Base-by-base conservation (phyloP, 1,140 invertebrate species). In the Pseudomyrmex cubaensis region DNA sequence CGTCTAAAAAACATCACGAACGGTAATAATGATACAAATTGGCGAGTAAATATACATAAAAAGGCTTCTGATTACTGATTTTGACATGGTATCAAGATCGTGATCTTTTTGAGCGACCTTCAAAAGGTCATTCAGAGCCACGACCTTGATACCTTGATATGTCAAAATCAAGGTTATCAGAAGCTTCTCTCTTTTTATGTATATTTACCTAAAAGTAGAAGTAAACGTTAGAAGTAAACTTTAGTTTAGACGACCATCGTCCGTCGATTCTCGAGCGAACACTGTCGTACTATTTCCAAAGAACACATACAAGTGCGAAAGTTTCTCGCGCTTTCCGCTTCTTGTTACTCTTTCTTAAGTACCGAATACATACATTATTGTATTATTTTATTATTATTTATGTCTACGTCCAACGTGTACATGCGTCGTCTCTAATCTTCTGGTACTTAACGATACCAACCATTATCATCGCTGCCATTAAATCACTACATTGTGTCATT, bases 361-460 rank as follows among this genome's bases (percentile, higher is more conserved):
- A 90, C 89, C 85, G 80, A 80, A 82, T 90, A 85, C 54, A 73
- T 88, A 80, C 83, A 88, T 66, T 86, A 82, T 80, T 54, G 61
- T 85, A 35, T 5, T 35, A 35, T 83, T 73, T 54, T 70, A 25
- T 70, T 67, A 75, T 15, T 20, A 80, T 62, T 59, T 72, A 59
- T n/a, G 66, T 59, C 44, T 80, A 70, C 3, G 35, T 72, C 46
- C 54, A 70, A 12, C 22, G 44, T 80, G 5, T 72, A 70, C 48
- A 72, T 46, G 54, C 76, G 12, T 46, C 66, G 22, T 15, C n/a
- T 54, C 52, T 35, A 35, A 7, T 35, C n/a, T 13, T 3, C 3
- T 13, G 52, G 20, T 13, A 35, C 35, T 35, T 35, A 15, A 70
- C 50, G 22, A 70, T 70, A 70, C 7, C 15, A 52, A n/a, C 1